A percentile compares a stretch with the other conserved stretches of the same genome.
phyloP scores from a whole-genome alignment of 2,113 vertebrate genomes.

The Dasyornis broadbenti region DNA sequence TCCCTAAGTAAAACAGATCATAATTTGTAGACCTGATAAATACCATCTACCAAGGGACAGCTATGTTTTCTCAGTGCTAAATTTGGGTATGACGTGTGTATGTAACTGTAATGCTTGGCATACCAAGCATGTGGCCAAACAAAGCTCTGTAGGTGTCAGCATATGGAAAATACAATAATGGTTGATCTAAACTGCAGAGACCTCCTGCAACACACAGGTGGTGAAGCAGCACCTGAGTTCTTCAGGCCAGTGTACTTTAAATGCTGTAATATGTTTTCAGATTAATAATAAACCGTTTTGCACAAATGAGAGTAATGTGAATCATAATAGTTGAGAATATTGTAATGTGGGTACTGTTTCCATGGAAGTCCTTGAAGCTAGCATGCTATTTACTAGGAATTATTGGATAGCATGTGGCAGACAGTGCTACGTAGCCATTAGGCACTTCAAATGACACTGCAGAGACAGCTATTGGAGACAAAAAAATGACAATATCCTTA shows the following conservation, averaged over 20 bases:
- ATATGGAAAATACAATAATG: not conserved
- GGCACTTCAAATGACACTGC: not conserved
- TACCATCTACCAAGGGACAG: not conserved
- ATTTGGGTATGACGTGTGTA: not conserved
- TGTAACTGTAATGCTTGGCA: not conserved
- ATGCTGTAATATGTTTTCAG: not conserved
- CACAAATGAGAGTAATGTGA: not conserved
- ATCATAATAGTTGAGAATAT: not conserved
- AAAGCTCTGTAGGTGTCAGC: not conserved
- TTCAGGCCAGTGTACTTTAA: not conserved
- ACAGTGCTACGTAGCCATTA: not conserved
- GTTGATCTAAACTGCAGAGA: not conserved
- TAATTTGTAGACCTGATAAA: not conserved
- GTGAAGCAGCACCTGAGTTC: not conserved
- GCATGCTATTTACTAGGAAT: not conserved
- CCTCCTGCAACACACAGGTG: not conserved
- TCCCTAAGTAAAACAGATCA: not conserved
- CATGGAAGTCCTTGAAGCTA: not conserved
- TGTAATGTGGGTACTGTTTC: not conserved
- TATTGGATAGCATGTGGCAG: not conserved
- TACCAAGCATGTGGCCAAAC: not conserved
- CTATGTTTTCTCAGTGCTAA: not conserved
- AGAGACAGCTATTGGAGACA: not conserved
- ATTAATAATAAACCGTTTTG: not conserved
- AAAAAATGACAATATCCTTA: not conserved